phyloP scores from a whole-genome alignment of 92 coral and sea anemone species.

The Parazoanthus atlanticus region DNA sequence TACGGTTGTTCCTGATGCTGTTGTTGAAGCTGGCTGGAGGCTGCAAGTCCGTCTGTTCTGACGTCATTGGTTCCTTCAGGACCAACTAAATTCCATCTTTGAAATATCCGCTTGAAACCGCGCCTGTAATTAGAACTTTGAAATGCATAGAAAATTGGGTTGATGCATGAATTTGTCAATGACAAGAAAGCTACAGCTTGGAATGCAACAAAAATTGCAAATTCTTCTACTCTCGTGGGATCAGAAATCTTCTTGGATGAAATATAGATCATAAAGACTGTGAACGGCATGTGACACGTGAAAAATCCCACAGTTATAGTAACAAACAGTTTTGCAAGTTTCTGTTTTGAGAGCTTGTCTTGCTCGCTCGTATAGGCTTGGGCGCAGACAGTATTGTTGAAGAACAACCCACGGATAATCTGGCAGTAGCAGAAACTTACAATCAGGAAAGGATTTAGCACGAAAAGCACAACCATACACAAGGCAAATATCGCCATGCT shows the following conservation, averaged over 20 bases:
- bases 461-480: constrained; percentile 33
- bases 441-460: constrained; percentile 21
- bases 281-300: constrained; percentile 27
- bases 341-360: constrained; percentile 13
- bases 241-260: constrained; percentile 23
- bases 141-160: constrained; percentile 28
- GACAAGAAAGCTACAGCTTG: constrained; percentile 9
- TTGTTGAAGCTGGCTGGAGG: neutral
- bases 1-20: no score
- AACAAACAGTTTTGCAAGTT: constrained; percentile 25
- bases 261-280: constrained; percentile 16
- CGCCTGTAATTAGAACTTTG: constrained; percentile 36
- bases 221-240: neutral
- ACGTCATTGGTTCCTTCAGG: neutral
- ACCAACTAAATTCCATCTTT: neutral
- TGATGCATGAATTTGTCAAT: constrained; percentile 28
- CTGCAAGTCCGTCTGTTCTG: neutral
- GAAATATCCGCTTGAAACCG: constrained; percentile 25
- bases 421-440: constrained; percentile 28
- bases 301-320: constrained; percentile 17
- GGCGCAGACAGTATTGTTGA: neutral
- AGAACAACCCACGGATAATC: constrained; percentile 5
- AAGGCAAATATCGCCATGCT: constrained; percentile 29
- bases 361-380: neutral
- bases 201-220: neutral